These are phyloP conservation scores for Luidia sarsii DNA, from an alignment of 53 echinoderm and acorn worm species.

Conservation along the genomic window DNA sequence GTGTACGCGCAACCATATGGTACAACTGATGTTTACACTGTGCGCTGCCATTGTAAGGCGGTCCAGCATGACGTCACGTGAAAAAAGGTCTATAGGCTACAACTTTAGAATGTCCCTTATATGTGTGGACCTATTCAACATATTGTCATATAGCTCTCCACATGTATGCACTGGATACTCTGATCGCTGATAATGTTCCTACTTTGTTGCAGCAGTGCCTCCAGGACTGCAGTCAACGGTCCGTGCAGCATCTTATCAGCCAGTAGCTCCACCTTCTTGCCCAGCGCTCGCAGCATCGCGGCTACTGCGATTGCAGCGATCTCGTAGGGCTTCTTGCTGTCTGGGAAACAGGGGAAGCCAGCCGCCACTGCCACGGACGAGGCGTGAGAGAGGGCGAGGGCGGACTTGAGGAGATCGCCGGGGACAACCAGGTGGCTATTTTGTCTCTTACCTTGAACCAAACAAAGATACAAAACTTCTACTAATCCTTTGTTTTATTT, in stretches of 20 bases:
- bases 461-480: too few species aligned
- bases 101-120: too few species aligned
- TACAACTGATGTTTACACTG: too few species aligned
- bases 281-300: constrained; percentile 71
- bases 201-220: constrained; percentile 67
- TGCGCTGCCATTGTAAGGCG: too few species aligned
- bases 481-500: too few species aligned
- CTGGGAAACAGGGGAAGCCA: constrained; percentile 68
- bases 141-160: too few species aligned
- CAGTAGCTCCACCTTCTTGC: constrained; percentile 70
- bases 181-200: too few species aligned
- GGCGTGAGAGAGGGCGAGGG: constrained; percentile 88
- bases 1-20: too few species aligned
- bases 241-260: constrained; percentile 54
- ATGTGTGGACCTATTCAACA: too few species aligned
- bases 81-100: too few species aligned
- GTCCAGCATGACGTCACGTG: too few species aligned
- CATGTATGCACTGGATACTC: too few species aligned
- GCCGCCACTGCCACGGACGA: constrained; percentile 64
- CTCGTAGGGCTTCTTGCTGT: constrained; percentile 69
- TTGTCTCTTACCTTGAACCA: constrained; percentile 62
- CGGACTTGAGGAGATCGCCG: constrained; percentile 86
- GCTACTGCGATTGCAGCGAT: constrained; percentile 83
- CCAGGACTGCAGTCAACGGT: constrained; percentile 59
- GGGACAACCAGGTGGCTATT: constrained; percentile 49